Evolutionary conservation across 2,113 vertebrate species (phyloP), one percentile per base, ranked within the genome.

Genomic region (Craseonycteris thonglongyai): DNA sequence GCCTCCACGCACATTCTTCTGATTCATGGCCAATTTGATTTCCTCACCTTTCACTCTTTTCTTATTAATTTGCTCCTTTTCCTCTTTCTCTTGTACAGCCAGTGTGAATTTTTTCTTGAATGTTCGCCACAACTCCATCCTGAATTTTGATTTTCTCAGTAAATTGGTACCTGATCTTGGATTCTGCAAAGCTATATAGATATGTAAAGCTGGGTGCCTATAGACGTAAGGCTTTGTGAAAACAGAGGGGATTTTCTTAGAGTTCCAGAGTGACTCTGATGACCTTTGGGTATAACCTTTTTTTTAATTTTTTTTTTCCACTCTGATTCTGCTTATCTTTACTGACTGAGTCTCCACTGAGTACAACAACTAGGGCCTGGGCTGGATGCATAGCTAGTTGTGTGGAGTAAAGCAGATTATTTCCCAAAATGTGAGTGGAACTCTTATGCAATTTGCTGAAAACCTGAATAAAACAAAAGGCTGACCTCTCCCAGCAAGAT

Each of bases 281-380:
- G 40, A 18, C 7, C 8, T 45, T 85, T 30, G 3, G 12, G 4
- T 5, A 10, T 38, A 28, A 30, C 18, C 35, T 87, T 40, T 4
- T 10, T 19, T 30, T n/a, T n/a, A n/a, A 1, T 18, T 30, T 59
- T 59, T 59, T 59, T 1, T 28, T 68, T 18, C 16, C 0, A 0
- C 3, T 59, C 10, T 15, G 28, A 54, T 21, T 35, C 21, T 22
- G 35, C 24, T 80, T 69, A 42, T 13, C 2, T 49, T 88, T 84
- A 4, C 7, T 16, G 9, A 26, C 18, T 58, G 28, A 2, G 18
- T 51, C 75, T 76, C 58, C 24, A 45, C 0, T 6, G 38, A 85
- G 11, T 76, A 30, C 13, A 72, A 22, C 4, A 54, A 12, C 28
- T 40, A 6, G 3, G 16, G 0, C 1, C 12, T 9, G 84, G 21